Base-by-base conservation (phyloP, 35 echinoderm and acorn worm genomes). In the Apostichopus japonicus region DNA sequence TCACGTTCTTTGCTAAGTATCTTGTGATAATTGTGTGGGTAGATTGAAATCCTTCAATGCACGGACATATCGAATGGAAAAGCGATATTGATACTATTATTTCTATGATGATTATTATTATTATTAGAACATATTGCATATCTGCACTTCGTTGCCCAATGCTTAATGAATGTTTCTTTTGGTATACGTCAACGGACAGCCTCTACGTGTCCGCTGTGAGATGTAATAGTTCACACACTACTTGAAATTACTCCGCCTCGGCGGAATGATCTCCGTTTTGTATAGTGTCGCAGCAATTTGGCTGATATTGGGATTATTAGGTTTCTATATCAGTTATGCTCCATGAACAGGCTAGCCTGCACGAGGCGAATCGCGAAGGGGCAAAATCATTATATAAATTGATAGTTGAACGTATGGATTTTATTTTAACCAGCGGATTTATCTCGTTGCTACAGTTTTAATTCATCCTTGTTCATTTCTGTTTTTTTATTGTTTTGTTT, bases 131-230 rank as follows among this genome's bases (percentile, higher is more conserved):
- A 83, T 83, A 83, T 83, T 83, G 79, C 79, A 54, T 83, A 83
- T 83, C 33, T 83, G 17, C 79, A 83, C 79, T 83, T 83, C 79
- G 54, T 19, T 83, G 79, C 6, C 7, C 79, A 6, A 4, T 24
- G 24, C 33, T 83, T 54, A 83, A 83, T 83, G 79, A 83, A 83
- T 83, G 79, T 83, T 83, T 83, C 79, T 83, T 83, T 19, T 83
- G 51, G n/a, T 55, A 44, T 44, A 44, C 33, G 33, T 44, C 2
- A 83, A 83, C 44, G 79, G 44, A 83, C 44, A 16, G 10, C 54
- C 25, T 44, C 33, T 83, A 51, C 54, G 54, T 67, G 63, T 7
- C 63, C 63, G 8, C 19, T 67, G 63, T 67, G 63, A 67, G 11
- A 67, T 9, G 63, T 67, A 5, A 15, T 67, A 67, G 9, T 19